Percentiles rank a stretch among this genome's conserved stretches.
phyloP scores from a whole-genome alignment of 2,797 vertebrate genomes.

The Sternotherus odoratus region DNA sequence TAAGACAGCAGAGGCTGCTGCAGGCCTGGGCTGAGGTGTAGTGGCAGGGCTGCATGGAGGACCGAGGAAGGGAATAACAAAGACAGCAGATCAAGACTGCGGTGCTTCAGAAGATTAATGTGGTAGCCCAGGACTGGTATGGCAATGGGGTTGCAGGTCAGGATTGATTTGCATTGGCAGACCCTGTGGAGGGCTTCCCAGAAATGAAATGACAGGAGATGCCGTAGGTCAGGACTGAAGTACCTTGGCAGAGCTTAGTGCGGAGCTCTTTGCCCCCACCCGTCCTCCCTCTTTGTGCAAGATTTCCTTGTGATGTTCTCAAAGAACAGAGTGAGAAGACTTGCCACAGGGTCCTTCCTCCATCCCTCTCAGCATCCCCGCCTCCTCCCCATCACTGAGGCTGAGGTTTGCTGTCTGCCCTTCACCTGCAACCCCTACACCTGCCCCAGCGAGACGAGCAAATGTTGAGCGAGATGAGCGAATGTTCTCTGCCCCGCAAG shows the following conservation, averaged over 20 bases:
- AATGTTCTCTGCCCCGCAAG: no score
- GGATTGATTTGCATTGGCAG: neutral
- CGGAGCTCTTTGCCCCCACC: neutral
- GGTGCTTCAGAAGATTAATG: neutral
- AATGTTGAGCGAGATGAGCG: no score
- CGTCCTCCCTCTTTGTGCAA: neutral
- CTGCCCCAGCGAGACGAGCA: fast-evolving
- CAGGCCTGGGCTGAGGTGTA: neutral
- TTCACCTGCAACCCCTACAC: neutral
- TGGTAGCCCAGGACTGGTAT: fast-evolving
- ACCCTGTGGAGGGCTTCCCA: neutral
- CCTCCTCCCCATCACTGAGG: neutral
- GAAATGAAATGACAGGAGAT: neutral
- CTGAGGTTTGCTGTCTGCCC: neutral
- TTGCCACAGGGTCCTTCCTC: neutral
- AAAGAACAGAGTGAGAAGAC: neutral
- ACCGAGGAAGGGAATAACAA: neutral
- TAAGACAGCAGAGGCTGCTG: neutral
- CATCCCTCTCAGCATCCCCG: neutral
- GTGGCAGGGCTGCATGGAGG: neutral
- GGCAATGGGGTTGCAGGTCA: neutral
- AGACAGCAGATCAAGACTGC: neutral
- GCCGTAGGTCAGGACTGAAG: fast-evolving
- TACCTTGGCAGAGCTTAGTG: neutral
- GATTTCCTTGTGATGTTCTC: neutral